Base-by-base conservation (phyloP, 2,113 vertebrate genomes). In the Charina bottae region DNA sequence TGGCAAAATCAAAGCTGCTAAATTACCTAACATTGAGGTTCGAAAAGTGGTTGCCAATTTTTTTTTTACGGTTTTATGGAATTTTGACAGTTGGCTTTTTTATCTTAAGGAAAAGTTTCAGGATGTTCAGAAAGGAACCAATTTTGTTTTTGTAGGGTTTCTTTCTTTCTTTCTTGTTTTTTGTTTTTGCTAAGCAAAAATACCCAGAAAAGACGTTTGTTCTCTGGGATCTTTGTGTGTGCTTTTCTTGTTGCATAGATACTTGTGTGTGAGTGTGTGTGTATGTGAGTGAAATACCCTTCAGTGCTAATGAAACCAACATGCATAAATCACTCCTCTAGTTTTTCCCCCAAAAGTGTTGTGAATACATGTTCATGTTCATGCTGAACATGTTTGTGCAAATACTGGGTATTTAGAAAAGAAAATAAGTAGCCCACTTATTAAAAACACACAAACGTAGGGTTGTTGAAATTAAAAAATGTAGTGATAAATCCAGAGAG, bases 101-200 rank as follows among this genome's bases (percentile, higher is more conserved):
- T 0, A 10, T 53, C 46, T 94, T 4, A 2, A 88, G 89, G 24
- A 42, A 87, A 26, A 89, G 58, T 5, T 19, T 87, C 88, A 90
- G 89, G 11, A 21, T 21, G 9, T 90, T 93, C 91, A 84, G 90
- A 95, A 94, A 92, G 3, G 1, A 92, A 15, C 24, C 42, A 17
- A 33, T 33, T 72, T 72, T 72, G 42, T 88, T 33, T 72, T 72
- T 72, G 42, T 85, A 7, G 1, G 46, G 26, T 7, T 89, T 28
- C 46, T 24, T 90, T 53, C 46, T 24, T 90, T 53, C 49, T 13
- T 6, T 10, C 5, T 42, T 26, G 33, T 21, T 68, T 88, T 17
- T 54, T 87, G 83, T 68, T 89, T 17, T 54, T 87, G 83, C 85
- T 90, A 89, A 93, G 93, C 87, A 84, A 93, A 92, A 89, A 55